Evolutionary conservation across 2,888 invertebrate genomes (phyloP).

Genomic region (Stenichneumon culpator): DNA sequence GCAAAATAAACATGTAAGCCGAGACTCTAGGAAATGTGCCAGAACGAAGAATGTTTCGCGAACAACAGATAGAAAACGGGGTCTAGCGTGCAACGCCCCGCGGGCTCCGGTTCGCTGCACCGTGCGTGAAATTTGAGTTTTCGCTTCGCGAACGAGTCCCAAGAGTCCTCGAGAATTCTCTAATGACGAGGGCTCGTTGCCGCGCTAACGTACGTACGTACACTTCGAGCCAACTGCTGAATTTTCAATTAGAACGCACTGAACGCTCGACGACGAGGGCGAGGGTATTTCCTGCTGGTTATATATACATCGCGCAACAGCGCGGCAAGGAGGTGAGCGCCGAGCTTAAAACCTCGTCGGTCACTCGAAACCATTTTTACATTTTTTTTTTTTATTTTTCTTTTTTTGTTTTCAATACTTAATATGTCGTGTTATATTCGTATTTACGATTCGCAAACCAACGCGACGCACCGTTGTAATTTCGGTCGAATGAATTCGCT

Average conservation of each 20-base stretch:
- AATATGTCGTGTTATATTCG: background rate
- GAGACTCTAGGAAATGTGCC: conserved; percentile 14
- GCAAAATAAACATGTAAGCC: background rate
- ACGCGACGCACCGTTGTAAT: background rate
- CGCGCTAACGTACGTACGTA: conserved; percentile 40
- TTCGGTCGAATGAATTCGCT: background rate
- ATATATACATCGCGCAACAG: conserved; percentile 50
- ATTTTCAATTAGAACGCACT: conserved; percentile 66
- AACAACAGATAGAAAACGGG: conserved; percentile 40
- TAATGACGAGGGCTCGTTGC: conserved; percentile 63
- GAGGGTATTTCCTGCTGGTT: conserved; percentile 48
- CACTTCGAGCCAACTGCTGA: conserved; percentile 58
- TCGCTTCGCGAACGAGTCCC: conserved; percentile 55
- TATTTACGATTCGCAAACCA: background rate
- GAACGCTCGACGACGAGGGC: conserved; percentile 53
- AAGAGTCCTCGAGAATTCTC: conserved; percentile 67
- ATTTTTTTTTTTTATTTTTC: conserved; percentile 15
- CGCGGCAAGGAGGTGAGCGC: conserved; percentile 4
- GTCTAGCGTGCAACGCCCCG: background rate
- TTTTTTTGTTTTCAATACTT: background rate
- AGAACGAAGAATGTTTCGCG: conserved; percentile 42
- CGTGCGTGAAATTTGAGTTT: conserved; percentile 64
- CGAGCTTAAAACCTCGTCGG: background rate
- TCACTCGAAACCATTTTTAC: background rate
- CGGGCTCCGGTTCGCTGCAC: conserved; percentile 33